Evolutionary conservation across 2,797 vertebrate species (phyloP).

Genomic region (Loris lydekkerianus): DNA sequence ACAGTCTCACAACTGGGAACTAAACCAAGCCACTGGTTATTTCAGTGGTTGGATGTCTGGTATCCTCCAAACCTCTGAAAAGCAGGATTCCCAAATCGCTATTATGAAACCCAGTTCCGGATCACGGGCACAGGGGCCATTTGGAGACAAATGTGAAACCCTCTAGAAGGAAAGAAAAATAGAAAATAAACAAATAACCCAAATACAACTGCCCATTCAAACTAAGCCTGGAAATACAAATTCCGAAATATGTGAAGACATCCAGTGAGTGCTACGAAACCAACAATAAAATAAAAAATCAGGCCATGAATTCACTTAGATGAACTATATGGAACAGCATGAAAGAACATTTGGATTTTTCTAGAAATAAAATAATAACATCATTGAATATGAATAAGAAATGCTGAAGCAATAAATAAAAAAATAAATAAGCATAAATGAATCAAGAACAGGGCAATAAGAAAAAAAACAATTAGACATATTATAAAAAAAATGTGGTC

Average conservation of each 20-base stretch:
- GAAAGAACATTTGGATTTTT: neutral
- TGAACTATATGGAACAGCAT: neutral
- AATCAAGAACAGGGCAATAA: neutral
- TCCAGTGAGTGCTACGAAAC: neutral
- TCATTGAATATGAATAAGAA: neutral
- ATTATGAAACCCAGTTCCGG: neutral
- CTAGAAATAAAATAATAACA: neutral
- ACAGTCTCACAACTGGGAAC: neutral
- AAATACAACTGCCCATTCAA: neutral
- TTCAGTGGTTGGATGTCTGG: neutral
- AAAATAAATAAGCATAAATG: neutral
- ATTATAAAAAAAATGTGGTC: neutral
- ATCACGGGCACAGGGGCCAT: neutral
- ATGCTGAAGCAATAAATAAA: neutral
- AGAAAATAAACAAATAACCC: neutral
- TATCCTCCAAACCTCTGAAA: neutral
- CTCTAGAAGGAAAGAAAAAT: neutral
- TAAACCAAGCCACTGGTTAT: neutral
- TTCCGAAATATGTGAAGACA: neutral
- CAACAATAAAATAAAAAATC: neutral
- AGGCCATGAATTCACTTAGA: neutral
- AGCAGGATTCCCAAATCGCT: neutral
- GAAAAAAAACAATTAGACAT: neutral
- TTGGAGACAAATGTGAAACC: neutral
- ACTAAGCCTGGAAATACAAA: neutral